Evolutionary conservation across 2,113 vertebrate species (phyloP).

Genomic region (Peromyscus leucopus): DNA sequence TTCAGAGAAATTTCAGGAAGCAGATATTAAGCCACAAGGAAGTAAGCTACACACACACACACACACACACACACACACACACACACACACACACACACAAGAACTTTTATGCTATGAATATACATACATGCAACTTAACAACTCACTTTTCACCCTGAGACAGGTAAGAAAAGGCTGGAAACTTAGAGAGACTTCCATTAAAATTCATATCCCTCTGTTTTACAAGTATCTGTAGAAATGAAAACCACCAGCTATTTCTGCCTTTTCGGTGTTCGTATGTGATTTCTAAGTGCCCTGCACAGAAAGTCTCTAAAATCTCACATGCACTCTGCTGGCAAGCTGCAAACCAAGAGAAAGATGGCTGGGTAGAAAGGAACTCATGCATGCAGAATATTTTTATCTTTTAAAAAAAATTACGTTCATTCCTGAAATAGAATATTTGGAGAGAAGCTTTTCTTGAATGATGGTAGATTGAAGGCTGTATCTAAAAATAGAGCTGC

Average conservation of each 20-base stretch:
- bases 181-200: constrained; percentile 37
- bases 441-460: constrained; percentile 77
- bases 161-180: constrained; percentile 5
- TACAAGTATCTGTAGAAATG: constrained; percentile 6
- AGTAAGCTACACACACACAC: background rate
- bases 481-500: constrained; percentile 75
- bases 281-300: constrained; percentile 22
- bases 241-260: constrained; percentile 49
- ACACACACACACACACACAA: too few relatives aligned
- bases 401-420: constrained; percentile 43
- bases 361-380: constrained; percentile 64
- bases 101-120: background rate
- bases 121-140: constrained; percentile 16
- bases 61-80: too few relatives aligned
- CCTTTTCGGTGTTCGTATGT: constrained; percentile 1
- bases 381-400: constrained; percentile 63
- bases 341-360: constrained; percentile 41
- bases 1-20: background rate
- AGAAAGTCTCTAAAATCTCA: constrained; percentile 60
- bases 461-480: constrained; percentile 76
- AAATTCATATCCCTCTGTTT: constrained; percentile 17
- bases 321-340: constrained; percentile 15
- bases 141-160: constrained; percentile 13
- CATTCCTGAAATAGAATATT: constrained; percentile 75
- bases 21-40: background rate